Evolutionary conservation across 2,888 invertebrate genomes (phyloP), one percentile per base, ranked within the genome.

Genomic region (Laothoe populi): DNA sequence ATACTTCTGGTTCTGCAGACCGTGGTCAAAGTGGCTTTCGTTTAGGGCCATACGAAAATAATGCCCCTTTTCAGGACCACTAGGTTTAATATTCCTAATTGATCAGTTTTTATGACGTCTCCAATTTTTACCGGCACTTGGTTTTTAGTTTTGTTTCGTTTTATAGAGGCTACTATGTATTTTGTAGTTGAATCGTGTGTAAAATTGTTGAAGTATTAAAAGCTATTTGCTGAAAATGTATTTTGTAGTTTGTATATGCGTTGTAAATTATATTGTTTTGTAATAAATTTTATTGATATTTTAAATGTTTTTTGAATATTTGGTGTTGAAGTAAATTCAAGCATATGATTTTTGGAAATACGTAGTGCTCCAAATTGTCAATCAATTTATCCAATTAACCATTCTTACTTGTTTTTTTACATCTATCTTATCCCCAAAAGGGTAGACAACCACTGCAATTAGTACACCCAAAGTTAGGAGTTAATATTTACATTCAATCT

Each of bases 1-100:
- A 79, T 91, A 0, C 74, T 92, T 0, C 71, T 92, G 13, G 77
- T 90, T 0, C 77, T 92, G 1, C 91, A 92, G 66, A 92, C 90
- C 0, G 92, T 90, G 0, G 87, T 83, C 38, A 90, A 88, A 71
- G 92, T 91, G 3, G 75, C 86, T 19, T 76, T 88, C 60, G 84
- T 87, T 49, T 88, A 79, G 73, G 61, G 26, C 45, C 11, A 26
- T 59, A 49, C 57, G 26, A 16, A 26, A 21, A 45, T 19, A 8
- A 8, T n/a, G 11, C 16, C 10, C 8, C 4, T 13, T 10, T 38
- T 38, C 4, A 38, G 38, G 38, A 10, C 1, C 11, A 38, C 38
- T 13, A 1, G 38, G 11, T 38, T 38, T 26, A 4, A n/a, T 26
- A 26, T 38, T 38, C 13, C 13, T 13, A 4, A 10, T 13, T 1